Evolutionary conservation across 2,797 vertebrate genomes (phyloP).

Genomic region (Tolypeutes matacus): DNA sequence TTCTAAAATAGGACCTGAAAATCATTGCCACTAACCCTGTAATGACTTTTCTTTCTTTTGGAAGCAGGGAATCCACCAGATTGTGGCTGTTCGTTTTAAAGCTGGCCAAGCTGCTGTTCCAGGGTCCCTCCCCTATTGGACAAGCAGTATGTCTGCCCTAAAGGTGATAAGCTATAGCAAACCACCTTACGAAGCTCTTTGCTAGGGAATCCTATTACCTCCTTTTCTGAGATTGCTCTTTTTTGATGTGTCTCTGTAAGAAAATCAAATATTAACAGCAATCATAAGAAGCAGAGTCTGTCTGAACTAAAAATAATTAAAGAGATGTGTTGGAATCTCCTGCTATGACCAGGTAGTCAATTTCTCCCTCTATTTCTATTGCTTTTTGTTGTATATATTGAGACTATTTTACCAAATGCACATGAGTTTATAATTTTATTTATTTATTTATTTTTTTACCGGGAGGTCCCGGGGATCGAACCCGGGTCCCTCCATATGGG

Average conservation of each 20-base stretch:
- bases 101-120: neutral
- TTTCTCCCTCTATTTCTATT: neutral
- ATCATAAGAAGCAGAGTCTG: neutral
- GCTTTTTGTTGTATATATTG: neutral
- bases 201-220: neutral
- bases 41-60: constrained; percentile 19
- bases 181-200: neutral
- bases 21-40: neutral
- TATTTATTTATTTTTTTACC: too few species aligned
- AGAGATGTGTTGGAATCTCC: neutral
- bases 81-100: neutral
- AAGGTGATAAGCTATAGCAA: neutral
- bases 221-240: neutral
- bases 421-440: too few species aligned
- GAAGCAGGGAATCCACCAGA: neutral
- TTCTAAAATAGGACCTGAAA: constrained; percentile 9
- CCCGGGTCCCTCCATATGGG: too few species aligned
- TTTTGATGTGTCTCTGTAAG: neutral
- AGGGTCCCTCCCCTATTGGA: neutral
- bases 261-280: constrained; percentile 28
- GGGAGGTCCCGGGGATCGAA: too few species aligned
- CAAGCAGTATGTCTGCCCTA: neutral
- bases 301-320: neutral
- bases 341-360: neutral
- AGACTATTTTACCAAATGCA: neutral